These are phyloP conservation scores for Amblyopsis hoosieri DNA, from an alignment of 2,797 vertebrate genomes.

Conservation along the genomic window DNA sequence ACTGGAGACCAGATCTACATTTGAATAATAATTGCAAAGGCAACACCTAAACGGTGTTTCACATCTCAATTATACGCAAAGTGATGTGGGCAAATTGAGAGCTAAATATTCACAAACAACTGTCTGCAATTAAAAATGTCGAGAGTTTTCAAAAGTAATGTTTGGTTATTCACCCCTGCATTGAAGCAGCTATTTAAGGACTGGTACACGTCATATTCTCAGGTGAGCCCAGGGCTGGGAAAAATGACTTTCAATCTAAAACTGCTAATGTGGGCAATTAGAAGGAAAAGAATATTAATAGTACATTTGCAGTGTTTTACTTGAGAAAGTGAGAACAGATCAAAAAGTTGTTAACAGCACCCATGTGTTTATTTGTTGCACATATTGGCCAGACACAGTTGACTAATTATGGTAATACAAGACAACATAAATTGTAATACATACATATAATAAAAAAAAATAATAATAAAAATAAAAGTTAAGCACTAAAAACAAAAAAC, in stretches of 20 bases:
- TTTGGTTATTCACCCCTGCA: constrained; percentile 49
- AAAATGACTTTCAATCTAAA: constrained; percentile 38
- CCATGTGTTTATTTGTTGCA: constrained; percentile 12
- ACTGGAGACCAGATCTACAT: constrained; percentile 43
- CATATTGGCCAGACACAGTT: constrained; percentile 20
- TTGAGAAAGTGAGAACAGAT: constrained; percentile 14
- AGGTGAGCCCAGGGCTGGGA: constrained; percentile 40
- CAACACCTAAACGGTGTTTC: constrained; percentile 31
- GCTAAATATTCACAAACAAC: background rate
- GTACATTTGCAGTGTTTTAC: constrained; percentile 35
- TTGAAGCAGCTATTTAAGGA: constrained; percentile 56
- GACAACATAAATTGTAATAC: constrained; percentile 28
- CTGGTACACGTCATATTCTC: constrained; percentile 52
- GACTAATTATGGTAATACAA: constrained; percentile 18
- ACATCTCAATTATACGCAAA: constrained; percentile 46
- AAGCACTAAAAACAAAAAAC: no score
- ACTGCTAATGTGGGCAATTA: constrained; percentile 42
- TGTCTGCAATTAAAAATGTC: constrained; percentile 15
- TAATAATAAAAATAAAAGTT: no score
- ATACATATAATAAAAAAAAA: no score
- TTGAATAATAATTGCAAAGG: constrained; percentile 65
- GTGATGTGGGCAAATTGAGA: background rate
- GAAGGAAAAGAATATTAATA: constrained; percentile 27
- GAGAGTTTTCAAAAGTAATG: constrained; percentile 19
- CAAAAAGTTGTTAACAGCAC: constrained; percentile 20